Percentiles rank a stretch among this genome's conserved stretches.
These are phyloP conservation scores for Drosophila yakuba DNA, from an alignment of 1,140 invertebrate genomes.

Conservation along the genomic window DNA sequence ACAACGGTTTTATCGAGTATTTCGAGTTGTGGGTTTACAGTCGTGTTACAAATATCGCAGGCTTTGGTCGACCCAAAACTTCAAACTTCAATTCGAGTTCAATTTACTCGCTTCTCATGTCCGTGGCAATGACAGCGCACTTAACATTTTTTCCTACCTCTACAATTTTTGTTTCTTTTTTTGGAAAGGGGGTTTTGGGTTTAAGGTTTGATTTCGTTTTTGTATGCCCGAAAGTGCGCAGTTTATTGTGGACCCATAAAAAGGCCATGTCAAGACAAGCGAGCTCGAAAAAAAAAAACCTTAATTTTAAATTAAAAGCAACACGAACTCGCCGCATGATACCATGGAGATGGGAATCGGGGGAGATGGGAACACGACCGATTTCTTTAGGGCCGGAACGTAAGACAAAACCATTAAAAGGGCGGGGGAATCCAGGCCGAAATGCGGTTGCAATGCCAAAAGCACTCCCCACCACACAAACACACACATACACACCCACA, in stretches of 20 bases:
- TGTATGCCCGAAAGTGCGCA: conserved; percentile 55
- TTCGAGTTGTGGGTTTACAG: background rate
- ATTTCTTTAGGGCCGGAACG: conserved; percentile 29
- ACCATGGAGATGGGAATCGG: conserved; percentile 21
- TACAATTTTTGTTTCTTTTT: conserved; percentile 9
- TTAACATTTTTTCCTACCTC: conserved; percentile 53
- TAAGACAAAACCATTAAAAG: conserved; percentile 46
- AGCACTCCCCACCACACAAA: conserved; percentile 8
- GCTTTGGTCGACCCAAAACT: conserved; percentile 2
- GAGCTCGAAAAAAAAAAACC: conserved; percentile 26
- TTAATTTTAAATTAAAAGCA: conserved; percentile 47
- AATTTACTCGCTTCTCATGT: conserved; percentile 41
- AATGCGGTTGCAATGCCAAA: conserved; percentile 45
- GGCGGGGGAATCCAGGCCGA: conserved; percentile 21
- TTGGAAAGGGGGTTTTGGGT: conserved; percentile 29
- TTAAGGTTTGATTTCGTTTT: conserved; percentile 20
- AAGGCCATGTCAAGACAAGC: conserved; percentile 39
- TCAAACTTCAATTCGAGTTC: conserved; percentile 19
- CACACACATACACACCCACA: too few species aligned
- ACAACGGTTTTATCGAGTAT: background rate
- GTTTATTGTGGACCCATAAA: conserved; percentile 56
- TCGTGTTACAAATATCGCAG: background rate
- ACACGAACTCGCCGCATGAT: conserved; percentile 67
- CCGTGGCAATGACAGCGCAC: conserved; percentile 69
- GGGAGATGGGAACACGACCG: conserved; percentile 19